phyloP scores from a whole-genome alignment of 2,888 invertebrate species.

The Bembecia ichneumoniformis region DNA sequence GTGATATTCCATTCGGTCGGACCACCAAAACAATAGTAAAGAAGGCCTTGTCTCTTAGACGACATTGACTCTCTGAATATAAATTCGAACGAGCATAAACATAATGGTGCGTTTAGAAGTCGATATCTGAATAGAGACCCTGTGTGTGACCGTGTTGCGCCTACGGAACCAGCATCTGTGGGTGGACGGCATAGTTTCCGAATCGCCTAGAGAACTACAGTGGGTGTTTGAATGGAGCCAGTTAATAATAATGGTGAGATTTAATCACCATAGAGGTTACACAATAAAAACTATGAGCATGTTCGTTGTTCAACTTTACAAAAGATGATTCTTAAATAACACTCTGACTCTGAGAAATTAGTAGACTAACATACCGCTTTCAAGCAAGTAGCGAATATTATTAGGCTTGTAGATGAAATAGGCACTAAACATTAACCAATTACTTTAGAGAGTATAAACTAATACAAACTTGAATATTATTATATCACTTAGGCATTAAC shows the following conservation, averaged over 20 bases:
- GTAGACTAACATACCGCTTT: conserved; percentile 34
- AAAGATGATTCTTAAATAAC: conserved; percentile 45
- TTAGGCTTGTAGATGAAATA: conserved; percentile 37
- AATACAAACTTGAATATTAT: too few relatives aligned
- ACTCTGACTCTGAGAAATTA: conserved; percentile 9
- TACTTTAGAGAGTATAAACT: too few relatives aligned
- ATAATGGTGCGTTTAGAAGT: conserved; percentile 60
- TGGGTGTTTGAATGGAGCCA: conserved; percentile 72
- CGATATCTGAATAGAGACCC: conserved; percentile 58
- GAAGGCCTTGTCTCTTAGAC: conserved; percentile 50
- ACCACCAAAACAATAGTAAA: conserved; percentile 61
- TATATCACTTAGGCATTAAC: too few relatives aligned
- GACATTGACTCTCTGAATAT: conserved; percentile 65
- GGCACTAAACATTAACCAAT: conserved; percentile 48
- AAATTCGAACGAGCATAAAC: conserved; percentile 60
- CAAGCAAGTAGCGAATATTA: conserved; percentile 13
- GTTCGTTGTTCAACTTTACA: conserved; percentile 50
- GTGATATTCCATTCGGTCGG: conserved; percentile 48
- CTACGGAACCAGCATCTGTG: conserved; percentile 68
- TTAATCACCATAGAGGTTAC: conserved; percentile 70
- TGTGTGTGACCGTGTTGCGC: conserved; percentile 69
- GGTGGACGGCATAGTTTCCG: conserved; percentile 70
- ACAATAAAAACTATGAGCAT: conserved; percentile 63
- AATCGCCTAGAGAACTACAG: conserved; percentile 62
- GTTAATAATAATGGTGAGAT: conserved; percentile 73